These are phyloP conservation scores for Todiramphus chloris DNA, from an alignment of 2,113 vertebrate genomes.

Conservation along the genomic window DNA sequence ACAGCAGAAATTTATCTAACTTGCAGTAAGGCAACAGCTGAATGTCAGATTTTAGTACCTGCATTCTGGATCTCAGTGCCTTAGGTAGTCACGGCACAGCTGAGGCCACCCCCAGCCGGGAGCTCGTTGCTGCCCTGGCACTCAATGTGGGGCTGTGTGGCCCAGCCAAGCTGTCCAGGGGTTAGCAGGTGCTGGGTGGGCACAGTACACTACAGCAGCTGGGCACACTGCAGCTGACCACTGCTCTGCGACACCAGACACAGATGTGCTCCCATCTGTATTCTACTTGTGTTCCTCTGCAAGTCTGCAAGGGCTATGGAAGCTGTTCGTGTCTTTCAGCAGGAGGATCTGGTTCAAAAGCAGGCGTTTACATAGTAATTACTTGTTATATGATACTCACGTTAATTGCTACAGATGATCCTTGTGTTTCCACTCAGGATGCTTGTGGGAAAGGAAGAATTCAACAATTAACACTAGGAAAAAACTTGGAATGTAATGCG, in stretches of 20 bases:
- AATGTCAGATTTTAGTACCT: too few relatives aligned
- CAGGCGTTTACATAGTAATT: neutral
- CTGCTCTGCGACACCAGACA: neutral
- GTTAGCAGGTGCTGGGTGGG: fast-evolving
- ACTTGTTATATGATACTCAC: neutral
- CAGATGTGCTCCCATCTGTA: fast-evolving
- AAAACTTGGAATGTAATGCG: neutral
- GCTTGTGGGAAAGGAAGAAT: neutral
- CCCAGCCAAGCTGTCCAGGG: neutral
- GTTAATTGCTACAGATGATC: neutral
- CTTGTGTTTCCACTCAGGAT: neutral
- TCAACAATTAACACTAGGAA: neutral
- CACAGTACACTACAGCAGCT: fast-evolving
- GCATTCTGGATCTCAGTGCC: fast-evolving
- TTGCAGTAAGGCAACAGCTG: neutral
- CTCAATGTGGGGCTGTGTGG: fast-evolving
- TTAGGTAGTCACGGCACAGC: neutral
- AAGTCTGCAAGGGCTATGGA: neutral
- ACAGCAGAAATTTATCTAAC: neutral
- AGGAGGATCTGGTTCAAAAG: neutral
- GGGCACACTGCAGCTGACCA: fast-evolving
- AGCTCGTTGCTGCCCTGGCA: neutral
- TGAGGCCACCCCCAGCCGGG: neutral
- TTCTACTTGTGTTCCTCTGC: too few relatives aligned
- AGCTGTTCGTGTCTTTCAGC: neutral